Percentiles rank a stretch among this genome's conserved stretches.
Conservation (phyloP, 2,797 vertebrate genomes). For the Xyrichtys novacula region DNA sequence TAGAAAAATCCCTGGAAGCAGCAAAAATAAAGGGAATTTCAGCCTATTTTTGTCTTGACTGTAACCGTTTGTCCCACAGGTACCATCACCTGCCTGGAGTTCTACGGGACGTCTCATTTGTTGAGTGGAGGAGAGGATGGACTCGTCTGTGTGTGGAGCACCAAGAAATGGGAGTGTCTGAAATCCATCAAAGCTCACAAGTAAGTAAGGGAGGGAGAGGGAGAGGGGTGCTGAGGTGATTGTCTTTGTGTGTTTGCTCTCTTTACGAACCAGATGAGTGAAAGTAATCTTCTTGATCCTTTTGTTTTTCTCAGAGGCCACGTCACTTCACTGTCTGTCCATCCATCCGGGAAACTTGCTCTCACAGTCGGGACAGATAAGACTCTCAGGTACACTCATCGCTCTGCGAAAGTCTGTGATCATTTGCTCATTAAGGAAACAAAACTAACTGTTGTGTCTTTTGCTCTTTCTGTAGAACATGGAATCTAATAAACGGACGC, state of each 20-base stretch:
- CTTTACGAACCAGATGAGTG: neutral
- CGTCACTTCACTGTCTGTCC: slow-evolving; percentile 92
- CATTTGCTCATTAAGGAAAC: fast-evolving
- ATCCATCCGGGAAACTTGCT: slow-evolving; percentile 96
- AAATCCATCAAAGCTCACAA: slow-evolving; percentile 95
- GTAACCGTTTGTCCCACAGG: slow-evolving; percentile 66
- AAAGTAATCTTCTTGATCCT: neutral
- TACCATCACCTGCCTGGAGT: slow-evolving; percentile 92
- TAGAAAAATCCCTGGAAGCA: neutral
- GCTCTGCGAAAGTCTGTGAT: neutral
- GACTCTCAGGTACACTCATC: slow-evolving; percentile 88
- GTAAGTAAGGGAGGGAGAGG: no score
- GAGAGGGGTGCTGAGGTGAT: neutral
- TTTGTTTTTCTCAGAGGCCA: slow-evolving; percentile 85
- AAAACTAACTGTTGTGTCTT: neutral
- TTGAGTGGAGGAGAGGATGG: slow-evolving; percentile 96
- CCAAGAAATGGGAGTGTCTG: slow-evolving; percentile 96
- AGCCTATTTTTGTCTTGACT: no score
- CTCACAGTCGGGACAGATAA: slow-evolving; percentile 98
- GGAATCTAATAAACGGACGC: slow-evolving; percentile 96
- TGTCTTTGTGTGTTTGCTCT: neutral
- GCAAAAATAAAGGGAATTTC: no score
- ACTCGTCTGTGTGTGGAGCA: slow-evolving; percentile 94
- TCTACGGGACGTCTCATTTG: slow-evolving; percentile 90
- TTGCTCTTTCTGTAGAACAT: slow-evolving; percentile 87